Evolutionary conservation across 1,140 invertebrate genomes (phyloP).

Genomic region (Stratiolaelaps scimitus): DNA sequence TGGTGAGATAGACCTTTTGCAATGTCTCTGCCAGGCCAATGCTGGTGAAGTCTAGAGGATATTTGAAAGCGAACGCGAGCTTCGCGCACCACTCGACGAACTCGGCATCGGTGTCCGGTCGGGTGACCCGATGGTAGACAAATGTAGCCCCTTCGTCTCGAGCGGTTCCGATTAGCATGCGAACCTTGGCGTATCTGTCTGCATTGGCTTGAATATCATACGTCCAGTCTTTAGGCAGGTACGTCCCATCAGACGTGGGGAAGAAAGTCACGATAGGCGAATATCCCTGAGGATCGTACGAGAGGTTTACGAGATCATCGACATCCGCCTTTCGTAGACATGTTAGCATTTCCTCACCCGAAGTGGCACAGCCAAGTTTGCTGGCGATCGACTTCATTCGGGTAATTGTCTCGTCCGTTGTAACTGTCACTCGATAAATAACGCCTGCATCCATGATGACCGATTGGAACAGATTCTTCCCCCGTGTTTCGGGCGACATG

Average conservation of each 20-base stretch:
- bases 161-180: constrained; percentile 18
- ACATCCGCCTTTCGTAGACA: background rate
- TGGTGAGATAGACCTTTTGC: background rate
- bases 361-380: background rate
- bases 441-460: constrained; percentile 39
- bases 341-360: background rate
- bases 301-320: background rate
- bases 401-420: background rate
- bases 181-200: background rate
- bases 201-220: background rate
- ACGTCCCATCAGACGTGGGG: background rate
- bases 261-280: background rate
- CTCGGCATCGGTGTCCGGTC: background rate
- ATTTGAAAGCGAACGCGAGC: background rate
- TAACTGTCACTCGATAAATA: background rate
- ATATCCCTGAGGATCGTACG: background rate
- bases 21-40: background rate
- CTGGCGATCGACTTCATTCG: background rate
- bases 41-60: background rate
- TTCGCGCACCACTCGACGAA: background rate
- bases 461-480: constrained; percentile 32
- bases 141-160: background rate
- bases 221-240: background rate
- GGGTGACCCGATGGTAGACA: background rate
- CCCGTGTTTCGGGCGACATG: constrained; percentile 36